These are phyloP conservation scores for Melanotaenia parkinsoni DNA, from an alignment of 2,797 vertebrate species.

Conservation along the genomic window DNA sequence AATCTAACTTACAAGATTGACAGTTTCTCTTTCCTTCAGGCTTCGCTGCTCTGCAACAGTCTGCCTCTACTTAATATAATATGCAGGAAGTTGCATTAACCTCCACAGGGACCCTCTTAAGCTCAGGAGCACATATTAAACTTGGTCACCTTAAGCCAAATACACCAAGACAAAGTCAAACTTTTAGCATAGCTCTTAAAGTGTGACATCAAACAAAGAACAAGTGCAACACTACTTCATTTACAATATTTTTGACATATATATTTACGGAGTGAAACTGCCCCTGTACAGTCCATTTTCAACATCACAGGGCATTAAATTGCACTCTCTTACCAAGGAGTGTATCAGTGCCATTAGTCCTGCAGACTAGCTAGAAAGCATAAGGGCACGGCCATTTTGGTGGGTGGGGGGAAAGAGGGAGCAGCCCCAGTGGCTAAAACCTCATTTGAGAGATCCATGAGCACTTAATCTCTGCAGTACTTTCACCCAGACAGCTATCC, in stretches of 20 bases:
- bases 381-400: slow-evolving; percentile 1
- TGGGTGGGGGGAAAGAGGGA: slow-evolving; percentile 8
- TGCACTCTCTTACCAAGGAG: slow-evolving; percentile 2
- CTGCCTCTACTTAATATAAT: slow-evolving; percentile 25
- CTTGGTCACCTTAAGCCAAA: slow-evolving; percentile 25
- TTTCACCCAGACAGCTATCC: slow-evolving; percentile 51
- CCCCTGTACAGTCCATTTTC: slow-evolving; percentile 8
- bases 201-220: slow-evolving; percentile 2
- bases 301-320: slow-evolving; percentile 19
- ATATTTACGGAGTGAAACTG: not conserved
- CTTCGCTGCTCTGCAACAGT: slow-evolving; percentile 38
- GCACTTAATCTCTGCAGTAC: slow-evolving; percentile 55
- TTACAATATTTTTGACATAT: slow-evolving; percentile 1
- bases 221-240: not conserved
- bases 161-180: not conserved
- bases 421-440: slow-evolving; percentile 38
- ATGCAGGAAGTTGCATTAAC: slow-evolving; percentile 35
- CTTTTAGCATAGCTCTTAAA: slow-evolving; percentile 7
- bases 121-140: slow-evolving; percentile 16
- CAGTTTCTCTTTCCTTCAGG: slow-evolving; percentile 22
- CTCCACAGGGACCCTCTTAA: slow-evolving; percentile 23
- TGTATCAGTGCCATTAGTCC: slow-evolving; percentile 25
- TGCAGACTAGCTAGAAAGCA: slow-evolving; percentile 34
- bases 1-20: slow-evolving; percentile 33
- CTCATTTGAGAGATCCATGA: slow-evolving; percentile 47